Evolutionary conservation across 2,888 invertebrate genomes (phyloP).

Genomic region (Schrankia costaestrigalis): DNA sequence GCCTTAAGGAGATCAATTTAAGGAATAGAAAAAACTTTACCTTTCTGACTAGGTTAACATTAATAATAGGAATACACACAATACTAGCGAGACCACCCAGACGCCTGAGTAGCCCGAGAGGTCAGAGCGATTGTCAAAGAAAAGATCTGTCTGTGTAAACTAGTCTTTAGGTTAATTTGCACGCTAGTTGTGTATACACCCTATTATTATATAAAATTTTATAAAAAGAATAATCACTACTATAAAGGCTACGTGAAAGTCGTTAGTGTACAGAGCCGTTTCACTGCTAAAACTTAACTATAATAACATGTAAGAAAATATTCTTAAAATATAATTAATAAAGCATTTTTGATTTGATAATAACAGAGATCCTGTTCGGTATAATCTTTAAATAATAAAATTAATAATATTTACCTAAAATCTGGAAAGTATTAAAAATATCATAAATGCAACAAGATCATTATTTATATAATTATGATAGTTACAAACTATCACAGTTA

Average conservation of each 20-base stretch:
- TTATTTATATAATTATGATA: slow-evolving; percentile 13
- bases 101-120: no score
- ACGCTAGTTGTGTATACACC: slow-evolving; percentile 4
- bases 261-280: slow-evolving; percentile 24
- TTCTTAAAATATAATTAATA: neutral
- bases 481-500: slow-evolving; percentile 38
- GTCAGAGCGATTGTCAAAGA: neutral
- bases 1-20: slow-evolving; percentile 67
- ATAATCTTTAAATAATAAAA: slow-evolving; percentile 1
- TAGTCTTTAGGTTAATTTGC: neutral
- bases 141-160: no score
- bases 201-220: slow-evolving; percentile 29
- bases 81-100: slow-evolving; percentile 6
- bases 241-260: slow-evolving; percentile 44
- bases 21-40: slow-evolving; percentile 71
- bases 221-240: slow-evolving; percentile 46
- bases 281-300: slow-evolving; percentile 8
- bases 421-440: slow-evolving; percentile 7
- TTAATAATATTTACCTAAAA: slow-evolving; percentile 10
- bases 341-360: neutral
- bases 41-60: slow-evolving; percentile 15
- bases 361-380: no score
- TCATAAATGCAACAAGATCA: slow-evolving; percentile 16
- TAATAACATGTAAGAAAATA: neutral
- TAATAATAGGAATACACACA: slow-evolving; percentile 26